phyloP scores from a whole-genome alignment of 35 echinoderm and acorn worm species.

The Patiria miniata region DNA sequence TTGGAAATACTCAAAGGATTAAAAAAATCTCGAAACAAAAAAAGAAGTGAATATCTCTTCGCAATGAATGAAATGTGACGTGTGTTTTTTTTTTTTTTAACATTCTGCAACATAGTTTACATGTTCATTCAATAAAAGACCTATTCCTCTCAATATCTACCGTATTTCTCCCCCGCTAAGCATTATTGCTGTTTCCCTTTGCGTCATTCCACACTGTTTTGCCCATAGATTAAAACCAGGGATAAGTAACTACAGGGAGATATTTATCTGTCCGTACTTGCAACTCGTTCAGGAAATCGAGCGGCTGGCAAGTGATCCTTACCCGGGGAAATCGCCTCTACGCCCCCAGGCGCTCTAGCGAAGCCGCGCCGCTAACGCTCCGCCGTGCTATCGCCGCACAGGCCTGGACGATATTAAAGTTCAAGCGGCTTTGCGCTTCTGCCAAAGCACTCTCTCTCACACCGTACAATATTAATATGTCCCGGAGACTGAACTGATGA shows the following conservation, averaged over 20 bases:
- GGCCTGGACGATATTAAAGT: conserved; percentile 11
- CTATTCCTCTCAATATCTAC: no score
- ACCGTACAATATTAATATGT: conserved; percentile 21
- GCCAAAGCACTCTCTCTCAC: not conserved
- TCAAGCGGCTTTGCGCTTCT: not conserved
- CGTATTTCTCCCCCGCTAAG: no score
- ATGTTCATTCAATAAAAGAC: no score
- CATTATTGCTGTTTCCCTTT: not conserved
- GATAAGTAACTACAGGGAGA: conserved; percentile 18
- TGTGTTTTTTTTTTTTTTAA: no score
- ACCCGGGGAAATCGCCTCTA: not conserved
- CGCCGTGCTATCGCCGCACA: not conserved
- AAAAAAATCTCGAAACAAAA: no score
- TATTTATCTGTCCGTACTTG: not conserved
- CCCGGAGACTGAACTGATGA: not conserved
- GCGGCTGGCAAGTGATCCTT: conserved; percentile 18
- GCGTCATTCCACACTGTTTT: conserved; percentile 3
- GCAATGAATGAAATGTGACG: no score
- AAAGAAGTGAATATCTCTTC: no score
- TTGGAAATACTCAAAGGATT: no score
- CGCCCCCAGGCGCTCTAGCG: not conserved
- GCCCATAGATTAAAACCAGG: conserved; percentile 24
- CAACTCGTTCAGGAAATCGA: conserved; percentile 20
- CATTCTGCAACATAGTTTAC: no score
- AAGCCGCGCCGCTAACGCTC: not conserved